Evolutionary conservation across 92 coral and sea anemone species (phyloP).

Genomic region (Epizoanthus scotinus): DNA sequence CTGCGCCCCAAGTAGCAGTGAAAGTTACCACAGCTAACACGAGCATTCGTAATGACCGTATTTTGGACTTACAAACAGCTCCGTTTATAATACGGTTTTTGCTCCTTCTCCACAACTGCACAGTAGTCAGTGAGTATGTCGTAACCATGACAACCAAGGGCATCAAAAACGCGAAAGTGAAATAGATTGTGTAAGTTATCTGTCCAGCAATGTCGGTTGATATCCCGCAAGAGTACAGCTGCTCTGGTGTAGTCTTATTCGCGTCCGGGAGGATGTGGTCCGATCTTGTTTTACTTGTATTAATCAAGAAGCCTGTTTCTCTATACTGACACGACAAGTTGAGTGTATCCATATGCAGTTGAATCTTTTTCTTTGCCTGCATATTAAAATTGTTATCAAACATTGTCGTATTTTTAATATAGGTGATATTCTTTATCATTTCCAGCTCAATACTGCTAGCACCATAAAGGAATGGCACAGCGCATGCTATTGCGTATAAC

Average conservation of each 20-base stretch:
- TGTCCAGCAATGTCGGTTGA: constrained; percentile 1
- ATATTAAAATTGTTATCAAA: too few species aligned
- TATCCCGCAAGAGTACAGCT: constrained; percentile 22
- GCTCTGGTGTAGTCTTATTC: not conserved
- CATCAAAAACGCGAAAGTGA: constrained; percentile 14
- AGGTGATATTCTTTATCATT: not conserved
- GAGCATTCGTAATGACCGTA: constrained; percentile 28
- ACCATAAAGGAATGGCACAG: constrained; percentile 21
- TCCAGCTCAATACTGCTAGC: constrained; percentile 21
- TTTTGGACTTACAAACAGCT: constrained; percentile 15
- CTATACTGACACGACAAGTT: not conserved
- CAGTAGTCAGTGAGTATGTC: constrained; percentile 16
- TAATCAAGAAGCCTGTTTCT: not conserved
- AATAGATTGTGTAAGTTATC: constrained; percentile 8
- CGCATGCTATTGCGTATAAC: constrained; percentile 18
- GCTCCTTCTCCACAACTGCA: constrained; percentile 29
- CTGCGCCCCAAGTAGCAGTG: constrained; percentile 22
- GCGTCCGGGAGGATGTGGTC: not conserved
- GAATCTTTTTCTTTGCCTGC: not conserved
- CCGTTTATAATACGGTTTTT: not conserved
- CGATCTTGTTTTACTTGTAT: not conserved
- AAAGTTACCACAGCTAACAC: constrained; percentile 15
- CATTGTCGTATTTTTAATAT: not conserved
- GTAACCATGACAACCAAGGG: constrained; percentile 28
- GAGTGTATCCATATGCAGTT: not conserved